phyloP scores from a whole-genome alignment of 2,113 vertebrate genomes.

The Bostrychus sinensis region DNA sequence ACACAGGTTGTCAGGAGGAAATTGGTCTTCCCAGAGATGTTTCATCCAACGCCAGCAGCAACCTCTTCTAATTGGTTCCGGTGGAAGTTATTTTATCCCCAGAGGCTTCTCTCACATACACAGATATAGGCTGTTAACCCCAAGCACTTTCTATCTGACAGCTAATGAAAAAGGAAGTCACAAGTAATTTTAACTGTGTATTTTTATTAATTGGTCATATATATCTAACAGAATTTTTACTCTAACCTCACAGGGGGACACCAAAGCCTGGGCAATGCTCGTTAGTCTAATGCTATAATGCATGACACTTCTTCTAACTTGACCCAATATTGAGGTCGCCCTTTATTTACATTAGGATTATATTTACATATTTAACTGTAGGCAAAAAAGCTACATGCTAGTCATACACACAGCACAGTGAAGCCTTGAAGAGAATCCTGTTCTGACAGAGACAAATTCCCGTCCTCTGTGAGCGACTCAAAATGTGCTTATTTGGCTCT shows the following conservation, averaged over 20 bases:
- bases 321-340: neutral
- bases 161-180: conserved; percentile 6
- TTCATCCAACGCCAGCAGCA: conserved; percentile 60
- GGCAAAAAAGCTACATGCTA: neutral
- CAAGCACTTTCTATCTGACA: conserved; percentile 37
- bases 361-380: conserved; percentile 7
- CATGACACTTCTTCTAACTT: neutral
- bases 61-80: conserved; percentile 75
- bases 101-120: conserved; percentile 49
- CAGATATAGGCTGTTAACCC: conserved; percentile 62
- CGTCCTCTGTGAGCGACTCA: conserved; percentile 37
- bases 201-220: conserved; percentile 12
- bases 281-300: neutral
- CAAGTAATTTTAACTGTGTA: conserved; percentile 1
- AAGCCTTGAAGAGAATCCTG: conserved; percentile 25
- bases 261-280: neutral
- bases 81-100: conserved; percentile 72
- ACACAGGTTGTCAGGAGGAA: conserved; percentile 55
- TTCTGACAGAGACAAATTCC: conserved; percentile 54
- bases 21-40: conserved; percentile 52
- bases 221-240: conserved; percentile 1
- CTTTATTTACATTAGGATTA: conserved; percentile 1
- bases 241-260: neutral
- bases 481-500: conserved; percentile 50
- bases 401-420: neutral